Evolutionary conservation across 2,888 invertebrate genomes (phyloP), one percentile per base, ranked within the genome.

Genomic region (Alloscopus bannaensis): DNA sequence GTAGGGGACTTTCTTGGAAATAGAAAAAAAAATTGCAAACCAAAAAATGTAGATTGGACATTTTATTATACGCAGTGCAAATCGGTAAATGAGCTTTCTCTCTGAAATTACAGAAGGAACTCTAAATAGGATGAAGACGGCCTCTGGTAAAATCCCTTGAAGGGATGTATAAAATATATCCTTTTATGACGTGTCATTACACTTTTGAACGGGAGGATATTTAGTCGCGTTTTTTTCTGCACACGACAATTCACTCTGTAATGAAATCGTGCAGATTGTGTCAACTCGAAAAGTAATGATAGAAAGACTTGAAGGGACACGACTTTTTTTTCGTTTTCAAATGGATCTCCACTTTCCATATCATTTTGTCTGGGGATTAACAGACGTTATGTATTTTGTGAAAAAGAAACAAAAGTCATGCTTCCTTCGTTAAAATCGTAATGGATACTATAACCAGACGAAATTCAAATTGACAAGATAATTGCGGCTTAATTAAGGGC

Each of bases 211-310:
- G 55, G 55, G 11, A 18, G 24, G 52, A 55, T 55, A 13, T 22
- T n/a, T n/a, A n/a, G n/a, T n/a, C n/a, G n/a, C n/a, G n/a, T n/a
- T n/a, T n/a, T n/a, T n/a, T n/a, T n/a, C n/a, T n/a, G n/a, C n/a
- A n/a, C n/a, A n/a, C n/a, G n/a, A 50, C 18, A 20, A 50, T 20
- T n/a, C 22, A 13, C 18, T 45, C 45, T 52, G 3, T 18, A 59
- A 59, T 59, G 59, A 59, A 59, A 59, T 59, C 59, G 59, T 59
- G 59, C 20, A n/a, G 29, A 24, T 11, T n/a, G 1, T 59, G 59
- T 29, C 59, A 18, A 52, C 47, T 47, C 47, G 36, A 36, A 36
- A 18, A 52, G 52, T 8, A 16, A 52, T 52, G 24, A 52, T 24
- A 36, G 6, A 13, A 36, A 36, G 6, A 36, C 8, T 36, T 13